Conservation (phyloP, 2,888 invertebrate species). For the Metallyticus violacea region DNA sequence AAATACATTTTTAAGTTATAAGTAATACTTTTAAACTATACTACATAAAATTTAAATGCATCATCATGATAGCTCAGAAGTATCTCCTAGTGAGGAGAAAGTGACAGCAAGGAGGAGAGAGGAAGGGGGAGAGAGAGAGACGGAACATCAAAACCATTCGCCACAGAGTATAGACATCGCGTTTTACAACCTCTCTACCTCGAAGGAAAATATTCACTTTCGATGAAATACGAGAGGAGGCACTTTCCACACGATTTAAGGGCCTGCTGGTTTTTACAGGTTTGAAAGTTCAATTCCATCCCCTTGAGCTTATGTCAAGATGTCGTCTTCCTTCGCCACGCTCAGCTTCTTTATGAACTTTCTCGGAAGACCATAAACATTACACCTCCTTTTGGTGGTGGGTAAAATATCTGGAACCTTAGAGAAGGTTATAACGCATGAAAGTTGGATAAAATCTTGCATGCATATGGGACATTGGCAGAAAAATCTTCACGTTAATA, state of each 20-base stretch:
- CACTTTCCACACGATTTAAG: not conserved
- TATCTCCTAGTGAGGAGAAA: not conserved
- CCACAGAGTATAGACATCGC: not conserved
- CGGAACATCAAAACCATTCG: not conserved
- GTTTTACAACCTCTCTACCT: not conserved
- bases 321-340: not conserved
- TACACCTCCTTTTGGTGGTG: not conserved
- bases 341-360: not conserved
- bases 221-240: not conserved
- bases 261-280: not conserved
- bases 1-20: no score
- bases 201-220: not conserved
- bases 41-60: no score
- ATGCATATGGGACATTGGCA: no score
- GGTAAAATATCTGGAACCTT: no score
- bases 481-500: no score
- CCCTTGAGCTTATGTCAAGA: not conserved
- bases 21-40: no score
- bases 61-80: not conserved
- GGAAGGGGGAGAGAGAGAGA: not conserved
- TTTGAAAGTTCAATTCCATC: conserved; percentile 13
- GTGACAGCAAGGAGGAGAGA: not conserved
- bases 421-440: not conserved
- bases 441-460: not conserved
- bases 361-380: not conserved